These are phyloP conservation scores for Brotula barbata DNA, from an alignment of 2,797 vertebrate species.

Conservation along the genomic window DNA sequence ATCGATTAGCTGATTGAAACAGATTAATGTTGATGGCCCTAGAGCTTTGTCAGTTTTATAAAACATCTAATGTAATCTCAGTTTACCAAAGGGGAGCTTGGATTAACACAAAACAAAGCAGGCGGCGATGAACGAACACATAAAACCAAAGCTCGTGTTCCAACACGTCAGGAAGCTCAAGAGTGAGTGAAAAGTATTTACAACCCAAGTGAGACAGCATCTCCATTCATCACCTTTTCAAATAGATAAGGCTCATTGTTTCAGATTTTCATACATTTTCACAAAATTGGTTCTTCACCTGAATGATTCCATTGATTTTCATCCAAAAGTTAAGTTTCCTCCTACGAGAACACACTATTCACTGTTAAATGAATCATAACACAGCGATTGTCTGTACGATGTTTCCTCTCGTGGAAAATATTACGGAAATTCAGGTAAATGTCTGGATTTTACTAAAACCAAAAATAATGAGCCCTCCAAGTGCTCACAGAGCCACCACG, in stretches of 20 bases:
- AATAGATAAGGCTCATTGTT: too few species aligned
- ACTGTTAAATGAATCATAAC: too few species aligned
- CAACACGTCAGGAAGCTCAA: not conserved
- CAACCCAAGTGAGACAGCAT: conserved; percentile 22
- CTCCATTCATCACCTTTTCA: conserved; percentile 4
- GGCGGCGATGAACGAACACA: conserved; percentile 5
- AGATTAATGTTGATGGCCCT: not conserved
- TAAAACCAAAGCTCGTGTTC: conserved; percentile 1
- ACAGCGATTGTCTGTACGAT: too few species aligned
- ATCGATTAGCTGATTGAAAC: too few species aligned
- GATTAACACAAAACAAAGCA: conserved; percentile 4
- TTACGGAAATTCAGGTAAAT: too few species aligned
- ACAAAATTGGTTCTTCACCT: too few species aligned
- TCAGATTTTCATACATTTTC: too few species aligned
- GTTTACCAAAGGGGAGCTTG: conserved; percentile 12
- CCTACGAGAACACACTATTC: too few species aligned
- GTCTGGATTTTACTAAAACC: too few species aligned
- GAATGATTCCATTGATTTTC: too few species aligned
- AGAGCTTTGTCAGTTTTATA: conserved; percentile 1
- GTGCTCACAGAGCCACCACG: conserved; percentile 27
- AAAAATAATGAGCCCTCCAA: not conserved
- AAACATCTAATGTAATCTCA: not conserved
- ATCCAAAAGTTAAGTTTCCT: too few species aligned
- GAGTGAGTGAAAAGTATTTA: not conserved
- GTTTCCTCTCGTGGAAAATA: too few species aligned